A percentile compares a stretch with the other conserved stretches of the same genome.
Evolutionary conservation across 1,140 invertebrate genomes (phyloP).

Genomic region (Battus philenor): DNA sequence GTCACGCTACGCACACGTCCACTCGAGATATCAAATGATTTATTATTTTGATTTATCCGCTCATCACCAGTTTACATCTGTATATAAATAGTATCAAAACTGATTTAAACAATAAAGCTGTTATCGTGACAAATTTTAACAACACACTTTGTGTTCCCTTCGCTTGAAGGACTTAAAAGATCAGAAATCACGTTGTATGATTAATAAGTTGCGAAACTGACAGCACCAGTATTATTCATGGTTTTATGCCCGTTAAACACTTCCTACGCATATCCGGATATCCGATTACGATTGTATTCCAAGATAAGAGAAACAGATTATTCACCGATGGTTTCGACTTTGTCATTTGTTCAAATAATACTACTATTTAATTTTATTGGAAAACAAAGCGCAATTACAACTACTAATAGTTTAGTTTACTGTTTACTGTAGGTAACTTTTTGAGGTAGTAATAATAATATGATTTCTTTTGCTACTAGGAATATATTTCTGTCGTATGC

Average conservation of each 20-base stretch:
- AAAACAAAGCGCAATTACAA: not conserved
- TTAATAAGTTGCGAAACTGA: slow-evolving; percentile 5
- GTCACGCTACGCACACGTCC: slow-evolving; percentile 36
- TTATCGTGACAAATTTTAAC: no score
- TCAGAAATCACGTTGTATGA: slow-evolving; percentile 4
- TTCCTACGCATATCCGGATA: slow-evolving; percentile 7
- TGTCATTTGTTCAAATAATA: no score
- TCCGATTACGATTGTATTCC: slow-evolving; percentile 9
- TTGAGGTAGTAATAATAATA: not conserved
- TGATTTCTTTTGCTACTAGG: no score
- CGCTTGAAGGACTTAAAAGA: slow-evolving; percentile 1
- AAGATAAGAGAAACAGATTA: not conserved
- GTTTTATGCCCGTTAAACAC: slow-evolving; percentile 9
- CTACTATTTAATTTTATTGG: no score
- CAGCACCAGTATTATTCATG: slow-evolving; percentile 8
- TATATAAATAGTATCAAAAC: no score
- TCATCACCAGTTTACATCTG: slow-evolving; percentile 18
- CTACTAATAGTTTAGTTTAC: no score
- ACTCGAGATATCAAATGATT: slow-evolving; percentile 56
- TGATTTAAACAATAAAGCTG: no score
- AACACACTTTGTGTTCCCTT: not conserved
- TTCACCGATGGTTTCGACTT: no score
- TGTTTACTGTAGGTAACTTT: not conserved
- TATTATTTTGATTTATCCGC: slow-evolving; percentile 40
- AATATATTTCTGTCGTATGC: no score